Percentiles rank a stretch among this genome's conserved stretches.
phyloP scores from a whole-genome alignment of 2,888 invertebrate genomes.

The Thalpophila matura region DNA sequence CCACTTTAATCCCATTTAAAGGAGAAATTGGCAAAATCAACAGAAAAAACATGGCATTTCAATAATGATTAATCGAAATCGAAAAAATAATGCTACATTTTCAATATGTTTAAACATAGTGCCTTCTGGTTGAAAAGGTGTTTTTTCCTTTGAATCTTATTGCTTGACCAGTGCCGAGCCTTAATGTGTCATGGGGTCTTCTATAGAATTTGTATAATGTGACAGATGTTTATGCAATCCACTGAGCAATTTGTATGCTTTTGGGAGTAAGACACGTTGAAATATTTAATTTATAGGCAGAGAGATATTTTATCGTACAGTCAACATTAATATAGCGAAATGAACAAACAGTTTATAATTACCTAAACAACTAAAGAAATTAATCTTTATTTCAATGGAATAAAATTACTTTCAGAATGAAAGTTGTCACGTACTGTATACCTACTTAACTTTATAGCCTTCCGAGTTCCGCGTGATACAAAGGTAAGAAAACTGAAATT shows the following conservation, averaged over 20 bases:
- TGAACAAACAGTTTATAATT: too few species aligned
- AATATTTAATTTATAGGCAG: background rate
- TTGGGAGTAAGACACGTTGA: background rate
- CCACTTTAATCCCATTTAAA: too few species aligned
- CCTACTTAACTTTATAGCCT: background rate
- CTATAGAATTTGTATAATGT: background rate
- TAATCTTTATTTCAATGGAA: too few species aligned
- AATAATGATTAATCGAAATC: too few species aligned
- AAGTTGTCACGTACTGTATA: too few species aligned
- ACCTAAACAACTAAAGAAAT: too few species aligned
- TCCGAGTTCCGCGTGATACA: background rate
- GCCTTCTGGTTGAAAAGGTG: background rate
- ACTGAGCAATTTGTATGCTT: slow-evolving; percentile 15
- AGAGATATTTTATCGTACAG: too few species aligned
- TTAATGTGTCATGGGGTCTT: background rate
- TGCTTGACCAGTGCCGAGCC: slow-evolving; percentile 16
- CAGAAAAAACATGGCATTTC: too few species aligned
- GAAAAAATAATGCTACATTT: too few species aligned
- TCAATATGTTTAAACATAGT: background rate
- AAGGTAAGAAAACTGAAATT: slow-evolving; percentile 12
- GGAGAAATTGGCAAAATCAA: too few species aligned
- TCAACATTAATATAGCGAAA: too few species aligned
- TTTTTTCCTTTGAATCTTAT: slow-evolving; percentile 21
- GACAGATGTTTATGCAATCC: slow-evolving; percentile 30
- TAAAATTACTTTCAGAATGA: too few species aligned